phyloP scores from a whole-genome alignment of 1,140 invertebrate species.

The Lepidotrigona ventralis region DNA sequence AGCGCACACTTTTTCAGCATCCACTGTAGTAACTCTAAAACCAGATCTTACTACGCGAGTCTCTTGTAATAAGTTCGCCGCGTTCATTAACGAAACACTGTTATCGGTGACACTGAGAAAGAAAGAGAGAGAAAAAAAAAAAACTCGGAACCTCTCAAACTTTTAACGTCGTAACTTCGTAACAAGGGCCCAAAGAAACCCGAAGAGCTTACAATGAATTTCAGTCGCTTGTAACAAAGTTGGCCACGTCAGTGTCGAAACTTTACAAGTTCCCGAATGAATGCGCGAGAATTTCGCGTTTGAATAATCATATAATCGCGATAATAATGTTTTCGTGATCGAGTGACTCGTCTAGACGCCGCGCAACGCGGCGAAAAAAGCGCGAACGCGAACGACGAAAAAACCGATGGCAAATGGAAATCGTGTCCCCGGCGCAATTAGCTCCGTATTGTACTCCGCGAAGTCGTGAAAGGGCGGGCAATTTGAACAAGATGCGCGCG shows the following conservation, averaged over 20 bases:
- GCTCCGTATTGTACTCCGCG: constrained; percentile 15
- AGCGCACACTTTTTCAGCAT: no score
- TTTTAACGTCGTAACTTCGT: not conserved
- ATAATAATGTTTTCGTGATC: not conserved
- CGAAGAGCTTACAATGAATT: not conserved
- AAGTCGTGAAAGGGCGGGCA: constrained; percentile 4
- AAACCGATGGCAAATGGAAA: not conserved
- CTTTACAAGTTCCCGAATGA: not conserved
- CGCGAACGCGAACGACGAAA: not conserved
- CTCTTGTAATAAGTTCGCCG: not conserved
- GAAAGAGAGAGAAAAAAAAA: no score
- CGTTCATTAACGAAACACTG: not conserved
- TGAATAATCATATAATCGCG: not conserved
- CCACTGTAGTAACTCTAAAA: not conserved
- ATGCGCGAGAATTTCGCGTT: not conserved
- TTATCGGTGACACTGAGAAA: not conserved
- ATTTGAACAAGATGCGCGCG: constrained; percentile 17
- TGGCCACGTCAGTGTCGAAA: not conserved
- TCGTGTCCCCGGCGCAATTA: constrained; percentile 33
- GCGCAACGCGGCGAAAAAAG: no score
- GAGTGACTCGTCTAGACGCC: not conserved
- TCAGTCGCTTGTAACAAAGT: not conserved
- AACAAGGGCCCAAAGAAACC: not conserved
- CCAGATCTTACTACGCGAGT: not conserved
- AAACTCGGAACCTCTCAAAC: not conserved